A percentile compares a stretch with the other conserved stretches of the same genome.
phyloP scores from a whole-genome alignment of 2,888 invertebrate species.

The Scaeva pyrastri region DNA sequence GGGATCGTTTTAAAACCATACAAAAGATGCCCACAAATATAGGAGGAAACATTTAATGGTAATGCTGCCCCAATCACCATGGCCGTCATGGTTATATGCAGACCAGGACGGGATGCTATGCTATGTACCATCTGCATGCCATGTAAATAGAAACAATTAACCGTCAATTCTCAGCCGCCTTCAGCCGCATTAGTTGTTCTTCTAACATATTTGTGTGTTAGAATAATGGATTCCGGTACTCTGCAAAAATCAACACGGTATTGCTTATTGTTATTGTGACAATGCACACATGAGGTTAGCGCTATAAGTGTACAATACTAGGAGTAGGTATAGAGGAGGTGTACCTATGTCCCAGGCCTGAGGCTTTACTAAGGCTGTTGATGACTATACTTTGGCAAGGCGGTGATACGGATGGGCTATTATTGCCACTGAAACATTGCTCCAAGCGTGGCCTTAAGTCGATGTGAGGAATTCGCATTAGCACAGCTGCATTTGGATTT shows the following conservation, averaged over 20 bases:
- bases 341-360: slow-evolving; percentile 9
- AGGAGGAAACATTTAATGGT: slow-evolving; percentile 44
- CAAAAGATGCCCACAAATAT: not conserved
- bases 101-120: not conserved
- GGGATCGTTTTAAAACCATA: not conserved
- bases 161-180: slow-evolving; percentile 50
- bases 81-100: not conserved
- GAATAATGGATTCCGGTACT: slow-evolving; percentile 75
- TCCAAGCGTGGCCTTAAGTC: slow-evolving; percentile 62
- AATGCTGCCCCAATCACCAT: slow-evolving; percentile 22
- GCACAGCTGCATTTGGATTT: slow-evolving; percentile 74
- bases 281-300: slow-evolving; percentile 22
- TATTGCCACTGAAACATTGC: slow-evolving; percentile 68
- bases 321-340: not conserved
- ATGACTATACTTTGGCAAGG: not conserved
- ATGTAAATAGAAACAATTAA: slow-evolving; percentile 71
- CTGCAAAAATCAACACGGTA: slow-evolving; percentile 66
- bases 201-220: slow-evolving; percentile 61
- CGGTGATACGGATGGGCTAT: slow-evolving; percentile 69
- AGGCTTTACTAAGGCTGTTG: not conserved
- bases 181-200: slow-evolving; percentile 8
- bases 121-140: slow-evolving; percentile 25
- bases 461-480: slow-evolving; percentile 73
- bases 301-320: too few species aligned
- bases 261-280: slow-evolving; percentile 70